Evolutionary conservation across 2,113 vertebrate species (phyloP).

Genomic region (Uria lomvia): DNA sequence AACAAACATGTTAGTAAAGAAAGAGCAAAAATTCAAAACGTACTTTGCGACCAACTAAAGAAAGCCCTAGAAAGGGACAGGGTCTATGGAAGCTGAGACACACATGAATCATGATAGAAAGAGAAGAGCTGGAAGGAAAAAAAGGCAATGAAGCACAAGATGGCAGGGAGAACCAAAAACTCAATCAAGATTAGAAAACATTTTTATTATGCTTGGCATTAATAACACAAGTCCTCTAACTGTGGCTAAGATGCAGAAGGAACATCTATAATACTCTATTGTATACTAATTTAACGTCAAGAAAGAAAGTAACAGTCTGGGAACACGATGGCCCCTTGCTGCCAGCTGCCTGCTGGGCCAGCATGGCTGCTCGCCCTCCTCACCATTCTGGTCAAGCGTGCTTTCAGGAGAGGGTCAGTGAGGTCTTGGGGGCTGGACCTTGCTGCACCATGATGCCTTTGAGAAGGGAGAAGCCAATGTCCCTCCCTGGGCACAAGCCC

Average conservation of each 20-base stretch:
- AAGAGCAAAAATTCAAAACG: neutral
- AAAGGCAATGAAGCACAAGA: neutral
- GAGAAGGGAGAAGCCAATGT: neutral
- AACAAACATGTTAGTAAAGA: neutral
- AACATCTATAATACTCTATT: neutral
- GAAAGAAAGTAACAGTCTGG: neutral
- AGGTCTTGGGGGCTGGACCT: neutral
- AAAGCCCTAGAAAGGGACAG: neutral
- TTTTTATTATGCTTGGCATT: slow-evolving; percentile 6
- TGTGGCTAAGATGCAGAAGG: neutral
- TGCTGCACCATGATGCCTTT: neutral
- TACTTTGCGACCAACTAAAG: neutral
- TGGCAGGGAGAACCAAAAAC: neutral
- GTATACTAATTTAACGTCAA: neutral
- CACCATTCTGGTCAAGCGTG: accelerated
- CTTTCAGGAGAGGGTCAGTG: neutral
- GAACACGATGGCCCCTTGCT: neutral
- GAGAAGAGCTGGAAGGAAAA: neutral
- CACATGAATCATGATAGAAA: neutral
- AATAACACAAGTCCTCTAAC: neutral
- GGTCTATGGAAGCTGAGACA: neutral
- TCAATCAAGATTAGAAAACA: neutral
- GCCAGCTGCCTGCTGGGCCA: neutral
- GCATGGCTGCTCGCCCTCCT: neutral
- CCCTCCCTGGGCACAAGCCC: neutral